Percentiles rank a stretch among this genome's conserved stretches.
Conservation (phyloP, 2,797 vertebrate genomes). For the Cirrhinus molitorella region DNA sequence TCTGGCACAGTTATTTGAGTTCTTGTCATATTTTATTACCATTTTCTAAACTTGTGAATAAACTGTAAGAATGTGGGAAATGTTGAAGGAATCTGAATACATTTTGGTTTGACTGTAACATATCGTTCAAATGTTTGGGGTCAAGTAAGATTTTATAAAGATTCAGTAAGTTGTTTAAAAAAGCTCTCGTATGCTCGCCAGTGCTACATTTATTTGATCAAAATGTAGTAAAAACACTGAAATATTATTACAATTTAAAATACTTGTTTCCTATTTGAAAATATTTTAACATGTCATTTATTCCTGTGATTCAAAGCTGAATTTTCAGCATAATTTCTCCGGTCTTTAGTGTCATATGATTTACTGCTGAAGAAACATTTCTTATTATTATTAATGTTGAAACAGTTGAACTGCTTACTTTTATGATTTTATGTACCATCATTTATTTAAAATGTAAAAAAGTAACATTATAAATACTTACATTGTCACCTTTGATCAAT, state of each 20-base stretch:
- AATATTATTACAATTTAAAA: background rate
- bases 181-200: background rate
- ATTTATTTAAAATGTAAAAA: background rate
- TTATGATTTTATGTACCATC: background rate
- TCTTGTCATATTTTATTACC: too few species aligned
- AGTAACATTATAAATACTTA: background rate
- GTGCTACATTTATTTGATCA: background rate
- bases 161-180: too few species aligned
- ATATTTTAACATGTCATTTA: background rate
- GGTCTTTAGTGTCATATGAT: background rate
- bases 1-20: too few species aligned
- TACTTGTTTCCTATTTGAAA: background rate
- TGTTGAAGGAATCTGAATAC: too few species aligned
- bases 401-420: background rate
- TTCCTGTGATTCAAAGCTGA: background rate
- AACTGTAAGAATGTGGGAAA: too few species aligned
- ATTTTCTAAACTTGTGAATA: too few species aligned
- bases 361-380: background rate
- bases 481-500: background rate
- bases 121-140: background rate
- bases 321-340: background rate
- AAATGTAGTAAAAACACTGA: background rate
- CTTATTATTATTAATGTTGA: background rate
- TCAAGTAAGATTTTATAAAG: background rate
- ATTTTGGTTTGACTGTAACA: too few species aligned